Base-by-base conservation (phyloP, 2,113 vertebrate genomes). In the Macrotis lagotis region DNA sequence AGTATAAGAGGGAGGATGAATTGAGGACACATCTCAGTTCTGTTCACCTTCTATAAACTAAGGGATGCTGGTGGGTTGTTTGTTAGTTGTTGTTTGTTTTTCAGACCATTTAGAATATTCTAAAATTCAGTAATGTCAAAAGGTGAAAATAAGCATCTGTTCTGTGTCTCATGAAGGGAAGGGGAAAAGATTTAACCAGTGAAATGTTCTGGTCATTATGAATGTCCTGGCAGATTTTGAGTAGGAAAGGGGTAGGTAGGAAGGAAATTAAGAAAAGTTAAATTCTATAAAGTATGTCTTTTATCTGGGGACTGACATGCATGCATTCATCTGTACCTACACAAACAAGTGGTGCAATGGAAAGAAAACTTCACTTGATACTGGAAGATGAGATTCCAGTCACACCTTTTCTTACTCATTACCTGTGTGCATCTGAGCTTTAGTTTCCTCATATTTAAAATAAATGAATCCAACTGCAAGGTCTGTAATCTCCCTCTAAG, bases 161-260 rank as follows among this genome's bases (percentile, higher is more conserved):
- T 94, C 97, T 95, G 95, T 90, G 93, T 96, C 96, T 96, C 94
- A 89, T 96, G 97, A 89, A 97, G 96, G 93, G 94, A 16, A 90
- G 91, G 22, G 92, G 93, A 93, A 95, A 93, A 93, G 97, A 94
- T 97, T 96, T 97, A 96, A 96, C 90, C 93, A 66, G 9, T 9
- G 95, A 93, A 94, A 96, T 91, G 94, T 96, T 94, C 96, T 92
- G 97, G 59, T 93, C 96, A 96, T 93, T 91, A 55, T 53, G 52
- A 52, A 92, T 50, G 96, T 92, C 92, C 88, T 48, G 50, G 95
- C 96, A 96, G 95, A 95, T 96, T 98, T 97, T 93, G 94, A 95
- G 96, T 97, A 94, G 93, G 91, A 52, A 51, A 91, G 48, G 55
- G 48, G 93, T 1, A 91, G 55, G 26, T 14, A 52, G 94, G 92